Evolutionary conservation across 1,140 invertebrate genomes (phyloP).

Genomic region (Euwallacea fornicatus): DNA sequence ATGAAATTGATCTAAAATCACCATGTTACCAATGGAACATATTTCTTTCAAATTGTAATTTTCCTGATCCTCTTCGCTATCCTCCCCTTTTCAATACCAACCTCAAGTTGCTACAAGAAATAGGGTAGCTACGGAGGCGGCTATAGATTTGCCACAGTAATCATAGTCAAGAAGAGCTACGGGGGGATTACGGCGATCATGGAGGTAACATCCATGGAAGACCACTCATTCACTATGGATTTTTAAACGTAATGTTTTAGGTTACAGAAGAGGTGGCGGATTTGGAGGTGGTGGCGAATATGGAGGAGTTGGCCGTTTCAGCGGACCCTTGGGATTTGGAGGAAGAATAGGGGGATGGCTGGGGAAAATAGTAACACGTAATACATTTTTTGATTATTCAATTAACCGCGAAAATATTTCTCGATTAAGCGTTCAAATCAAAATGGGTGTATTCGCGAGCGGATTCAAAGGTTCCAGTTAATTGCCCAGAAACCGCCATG

Average conservation of each 20-base stretch:
- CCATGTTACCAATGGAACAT: not conserved
- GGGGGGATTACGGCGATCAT: not conserved
- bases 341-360: not conserved
- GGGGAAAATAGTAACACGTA: not conserved
- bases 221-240: not conserved
- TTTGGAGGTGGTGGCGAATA: slow-evolving; percentile 1
- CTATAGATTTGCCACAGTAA: not conserved
- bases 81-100: not conserved
- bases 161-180: slow-evolving; percentile 10
- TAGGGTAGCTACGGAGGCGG: not conserved
- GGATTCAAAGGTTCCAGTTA: slow-evolving; percentile 22
- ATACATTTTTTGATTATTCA: not conserved
- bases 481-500: too few relatives aligned
- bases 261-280: slow-evolving; percentile 5
- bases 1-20: too few relatives aligned
- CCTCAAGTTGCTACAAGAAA: not conserved
- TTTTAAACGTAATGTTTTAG: not conserved
- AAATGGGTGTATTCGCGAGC: slow-evolving; percentile 8
- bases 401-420: not conserved
- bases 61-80: not conserved
- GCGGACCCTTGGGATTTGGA: slow-evolving; percentile 1
- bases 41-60: not conserved
- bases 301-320: slow-evolving; percentile 9
- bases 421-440: not conserved
- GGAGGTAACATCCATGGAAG: not conserved